Conservation (phyloP, 2,113 vertebrate genomes). For the Xyliphius kryptos region DNA sequence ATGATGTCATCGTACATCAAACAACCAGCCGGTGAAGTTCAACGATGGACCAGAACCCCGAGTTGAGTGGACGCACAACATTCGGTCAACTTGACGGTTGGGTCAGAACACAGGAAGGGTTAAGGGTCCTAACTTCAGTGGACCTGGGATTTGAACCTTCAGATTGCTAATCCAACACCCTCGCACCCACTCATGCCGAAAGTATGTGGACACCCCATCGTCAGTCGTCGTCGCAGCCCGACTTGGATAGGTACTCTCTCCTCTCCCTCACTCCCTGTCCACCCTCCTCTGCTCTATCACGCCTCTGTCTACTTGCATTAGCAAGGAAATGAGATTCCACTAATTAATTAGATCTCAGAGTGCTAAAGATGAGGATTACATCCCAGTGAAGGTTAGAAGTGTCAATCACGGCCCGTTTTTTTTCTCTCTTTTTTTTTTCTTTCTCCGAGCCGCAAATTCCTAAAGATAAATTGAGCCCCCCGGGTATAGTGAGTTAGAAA, state of each 20-base stretch:
- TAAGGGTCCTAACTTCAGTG: too few relatives aligned
- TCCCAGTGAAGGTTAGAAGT: conserved; percentile 60
- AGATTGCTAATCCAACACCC: too few relatives aligned
- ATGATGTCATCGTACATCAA: too few relatives aligned
- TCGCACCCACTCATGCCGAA: too few relatives aligned
- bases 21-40: too few relatives aligned
- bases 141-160: too few relatives aligned
- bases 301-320: conserved; percentile 67
- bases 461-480: conserved; percentile 62
- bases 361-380: conserved; percentile 74
- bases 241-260: background rate
- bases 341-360: conserved; percentile 74
- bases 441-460: conserved; percentile 45
- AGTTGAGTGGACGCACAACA: too few relatives aligned
- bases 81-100: too few relatives aligned
- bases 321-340: conserved; percentile 70
- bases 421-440: conserved; percentile 17
- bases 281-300: conserved; percentile 52
- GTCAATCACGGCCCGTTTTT: conserved; percentile 62
- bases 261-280: conserved; percentile 21
- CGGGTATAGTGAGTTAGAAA: conserved; percentile 54
- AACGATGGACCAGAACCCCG: too few relatives aligned
- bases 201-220: too few relatives aligned
- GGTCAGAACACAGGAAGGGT: too few relatives aligned
- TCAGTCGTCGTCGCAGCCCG: too few relatives aligned